Base-by-base conservation (phyloP, 1,140 invertebrate genomes). In the Drosophila virilis region DNA sequence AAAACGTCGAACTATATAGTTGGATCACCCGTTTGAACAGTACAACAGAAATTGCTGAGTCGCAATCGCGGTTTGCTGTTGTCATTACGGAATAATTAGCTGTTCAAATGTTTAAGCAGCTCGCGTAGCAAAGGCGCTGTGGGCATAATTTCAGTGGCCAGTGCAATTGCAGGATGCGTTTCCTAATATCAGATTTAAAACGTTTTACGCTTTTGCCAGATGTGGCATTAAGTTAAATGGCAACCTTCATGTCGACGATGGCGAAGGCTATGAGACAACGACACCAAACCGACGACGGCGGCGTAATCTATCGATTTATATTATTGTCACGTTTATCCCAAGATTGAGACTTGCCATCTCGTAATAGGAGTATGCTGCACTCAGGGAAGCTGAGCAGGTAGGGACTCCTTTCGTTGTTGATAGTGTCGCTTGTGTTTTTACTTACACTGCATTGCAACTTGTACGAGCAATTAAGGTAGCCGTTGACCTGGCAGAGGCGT, bases 161-260 rank as follows among this genome's bases (percentile, higher is more conserved):
- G 54, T 32, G 17, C 22, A 65, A 54, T 37, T 48, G 9, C 51
- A 42, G 35, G 32, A 52, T 13, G 13, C 54, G 13, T 9, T 46
- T 59, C 55, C 73, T 85, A 84, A 80, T 80, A 69, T 77, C 15
- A 69, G 68, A 74, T 61, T 74, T 69, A 66, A 69, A 85, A 55
- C 81, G 78, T 81, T 86, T 84, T 80, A 79, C 77, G 80, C 67
- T 83, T 77, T 74, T 62, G 74, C 70, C 78, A 82, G 77, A 71
- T 81, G 82, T 75, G 74, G 82, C 78, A 85, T 85, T 85, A 85
- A 78, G 62, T 78, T 86, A 85, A 85, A 86, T 86, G 82, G 74
- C 78, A 55, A 61, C 77, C 59, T 70, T 42, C 64, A 48, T 58
- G 40, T 33, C 28, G 73, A 75, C 28, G 78, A 52, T 45, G 72